These are phyloP conservation scores for Anastrepha obliqua DNA, from an alignment of 1,140 invertebrate species.

Conservation along the genomic window DNA sequence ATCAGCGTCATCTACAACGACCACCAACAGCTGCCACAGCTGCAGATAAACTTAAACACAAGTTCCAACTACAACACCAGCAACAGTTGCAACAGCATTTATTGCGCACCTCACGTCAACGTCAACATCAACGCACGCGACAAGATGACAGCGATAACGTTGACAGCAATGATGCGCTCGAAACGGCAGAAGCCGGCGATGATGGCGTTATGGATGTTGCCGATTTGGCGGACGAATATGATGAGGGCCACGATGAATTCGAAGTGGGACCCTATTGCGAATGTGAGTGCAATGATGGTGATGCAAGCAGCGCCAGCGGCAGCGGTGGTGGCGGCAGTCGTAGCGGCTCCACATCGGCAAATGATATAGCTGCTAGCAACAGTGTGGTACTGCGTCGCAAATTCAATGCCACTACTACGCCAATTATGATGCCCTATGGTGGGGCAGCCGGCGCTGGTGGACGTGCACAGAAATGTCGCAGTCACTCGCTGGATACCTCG, in stretches of 20 bases:
- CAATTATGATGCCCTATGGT: conserved; percentile 58
- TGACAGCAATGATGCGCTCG: conserved; percentile 44
- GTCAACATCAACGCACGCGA: conserved; percentile 42
- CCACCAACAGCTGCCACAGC: conserved; percentile 38
- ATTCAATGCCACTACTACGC: conserved; percentile 64
- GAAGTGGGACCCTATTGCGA: conserved; percentile 65
- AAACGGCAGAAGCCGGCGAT: not conserved
- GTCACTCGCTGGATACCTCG: conserved; percentile 66
- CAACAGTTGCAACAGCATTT: conserved; percentile 51
- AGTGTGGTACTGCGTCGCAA: conserved; percentile 68
- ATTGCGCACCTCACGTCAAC: conserved; percentile 8
- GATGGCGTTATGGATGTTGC: conserved; percentile 32
- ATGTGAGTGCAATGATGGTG: conserved; percentile 70
- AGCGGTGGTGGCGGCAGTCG: conserved; percentile 58
- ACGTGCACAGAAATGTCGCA: conserved; percentile 64
- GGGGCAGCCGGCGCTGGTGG: not conserved
- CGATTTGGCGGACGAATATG: conserved; percentile 61
- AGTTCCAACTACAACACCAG: conserved; percentile 33
- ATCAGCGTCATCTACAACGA: conserved; percentile 31
- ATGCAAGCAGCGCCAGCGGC: conserved; percentile 71
- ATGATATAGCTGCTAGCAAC: conserved; percentile 57
- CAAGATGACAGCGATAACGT: conserved; percentile 33
- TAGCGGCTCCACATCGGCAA: conserved; percentile 44
- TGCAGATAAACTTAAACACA: conserved; percentile 39
- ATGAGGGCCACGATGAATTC: conserved; percentile 70